These are phyloP conservation scores for Myiothlypis coronata DNA, from an alignment of 2,797 vertebrate species.

Conservation along the genomic window DNA sequence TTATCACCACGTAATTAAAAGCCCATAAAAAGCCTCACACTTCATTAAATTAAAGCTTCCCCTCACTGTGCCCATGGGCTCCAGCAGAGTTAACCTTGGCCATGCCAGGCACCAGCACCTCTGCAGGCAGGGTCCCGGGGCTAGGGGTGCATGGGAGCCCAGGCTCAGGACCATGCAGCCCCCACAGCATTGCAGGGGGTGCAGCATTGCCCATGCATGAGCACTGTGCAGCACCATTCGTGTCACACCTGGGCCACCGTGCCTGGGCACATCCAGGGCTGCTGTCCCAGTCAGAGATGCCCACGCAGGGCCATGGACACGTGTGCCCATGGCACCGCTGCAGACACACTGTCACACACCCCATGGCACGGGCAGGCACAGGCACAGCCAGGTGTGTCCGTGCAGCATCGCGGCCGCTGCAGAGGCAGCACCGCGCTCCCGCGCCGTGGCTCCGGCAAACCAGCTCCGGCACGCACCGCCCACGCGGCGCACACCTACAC, in stretches of 20 bases:
- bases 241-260: not conserved
- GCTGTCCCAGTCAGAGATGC: not conserved
- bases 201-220: not conserved
- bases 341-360: fast-evolving
- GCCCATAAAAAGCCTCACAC: slow-evolving; percentile 72
- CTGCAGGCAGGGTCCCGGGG: fast-evolving
- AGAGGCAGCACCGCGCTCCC: fast-evolving
- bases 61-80: not conserved
- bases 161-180: fast-evolving
- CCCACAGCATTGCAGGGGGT: fast-evolving
- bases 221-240: fast-evolving
- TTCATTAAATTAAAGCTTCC: slow-evolving; percentile 73
- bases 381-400: not conserved
- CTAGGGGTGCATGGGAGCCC: not conserved
- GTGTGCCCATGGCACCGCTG: fast-evolving
- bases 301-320: fast-evolving
- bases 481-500: not conserved
- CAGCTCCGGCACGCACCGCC: not conserved
- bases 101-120: not conserved
- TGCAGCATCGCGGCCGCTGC: fast-evolving
- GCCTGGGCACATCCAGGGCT: fast-evolving
- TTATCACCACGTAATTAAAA: slow-evolving; percentile 76
- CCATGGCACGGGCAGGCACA: fast-evolving
- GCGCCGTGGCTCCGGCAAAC: fast-evolving
- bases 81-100: slow-evolving; percentile 44